Base-by-base conservation (phyloP, 2,797 vertebrate species). In the Vireo griseus region DNA sequence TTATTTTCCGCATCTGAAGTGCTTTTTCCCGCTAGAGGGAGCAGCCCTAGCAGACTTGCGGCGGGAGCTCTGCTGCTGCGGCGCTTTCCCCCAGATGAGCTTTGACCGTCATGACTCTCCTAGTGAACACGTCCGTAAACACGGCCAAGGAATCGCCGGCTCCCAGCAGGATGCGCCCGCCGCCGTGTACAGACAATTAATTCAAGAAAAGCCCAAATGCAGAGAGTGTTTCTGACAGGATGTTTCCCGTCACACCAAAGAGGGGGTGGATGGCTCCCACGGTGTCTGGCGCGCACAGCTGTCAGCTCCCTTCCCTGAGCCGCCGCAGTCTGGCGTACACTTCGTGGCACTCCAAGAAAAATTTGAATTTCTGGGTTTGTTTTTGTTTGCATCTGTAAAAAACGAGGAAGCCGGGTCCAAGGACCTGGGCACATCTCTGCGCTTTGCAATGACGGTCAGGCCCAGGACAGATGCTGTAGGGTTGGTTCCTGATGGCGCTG, bases 1-100 rank as follows among this genome's bases (percentile, higher is more conserved):
- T 8, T 1, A 2, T n/a, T 81, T 74, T 44, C 31, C 63, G 20
- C 65, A 57, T 44, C 62, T 69, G 16, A 95, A 95, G 89, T 84
- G 52, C 58, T 59, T 94, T 91, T 40, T 25, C 26, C 94, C 97
- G 95, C 97, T 94, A 97, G 97, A 96, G 97, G 97, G 97, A 95
- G 97, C 96, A 95, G 84, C 90, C 84, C 88, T 83, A 91, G 94
- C 75, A 86, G 85, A 44, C 54, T 92, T 80, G 79, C 16, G 63
- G 59, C 86, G 55, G 95, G 72, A 61, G 19, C 85, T 48, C 22
- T 1, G 84, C 10, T 21, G 69, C 63, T 58, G 40, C 63, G 58
- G 54, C 26, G 80, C 83, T 86, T 33, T 77, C 88, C 65, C 22
- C 25, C 50, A 28, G 61, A 26, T 5, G 81, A 39, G 87, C 91